Base-by-base conservation (phyloP, 2,113 vertebrate genomes). In the Eonycteris spelaea region DNA sequence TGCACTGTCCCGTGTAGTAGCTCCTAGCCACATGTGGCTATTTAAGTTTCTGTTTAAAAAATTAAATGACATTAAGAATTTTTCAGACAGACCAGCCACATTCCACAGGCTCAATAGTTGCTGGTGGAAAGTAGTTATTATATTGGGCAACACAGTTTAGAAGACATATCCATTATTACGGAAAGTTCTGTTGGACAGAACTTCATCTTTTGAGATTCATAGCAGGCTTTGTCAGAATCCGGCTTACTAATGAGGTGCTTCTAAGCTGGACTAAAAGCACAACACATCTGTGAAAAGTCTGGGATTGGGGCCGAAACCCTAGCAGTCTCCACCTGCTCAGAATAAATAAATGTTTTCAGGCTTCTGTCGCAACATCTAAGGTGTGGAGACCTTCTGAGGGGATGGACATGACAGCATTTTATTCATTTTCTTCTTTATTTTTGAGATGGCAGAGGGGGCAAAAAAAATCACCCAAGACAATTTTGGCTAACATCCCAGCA, bases 391-490 rank as follows among this genome's bases (percentile, higher is more conserved):
- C 51, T 71, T 84, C 4, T 63, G 55, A 59, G 45, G 18, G 35
- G 0, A 16, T 40, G 35, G 30, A 63, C 74, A 93, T 61, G 90
- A 90, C 75, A 74, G 24, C 95, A 96, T 97, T 94, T 79, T 96
- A 82, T 92, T 90, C 9, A 15, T 86, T 96, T 98, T 86, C 18
- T 94, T 93, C 96, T 96, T 85, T 10, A 48, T 82, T 95, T 97
- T 84, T 63, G 26, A 40, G 9, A 7, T 88, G 35, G 30, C 28
- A n/a, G 24, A 53, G 1, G 48, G 19, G 33, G 24, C 8, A 43
- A n/a, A 82, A 68, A 61, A n/a, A n/a, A 74, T 88, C 15, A 73
- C 30, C 30, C 21, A 74, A 13, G 67, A 43, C 63, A 63, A 87
- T 92, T 92, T 95, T 85, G 95, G 75, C 83, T 15, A 1, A 75